phyloP scores from a whole-genome alignment of 2,888 invertebrate genomes.

The Erebia palarica region DNA sequence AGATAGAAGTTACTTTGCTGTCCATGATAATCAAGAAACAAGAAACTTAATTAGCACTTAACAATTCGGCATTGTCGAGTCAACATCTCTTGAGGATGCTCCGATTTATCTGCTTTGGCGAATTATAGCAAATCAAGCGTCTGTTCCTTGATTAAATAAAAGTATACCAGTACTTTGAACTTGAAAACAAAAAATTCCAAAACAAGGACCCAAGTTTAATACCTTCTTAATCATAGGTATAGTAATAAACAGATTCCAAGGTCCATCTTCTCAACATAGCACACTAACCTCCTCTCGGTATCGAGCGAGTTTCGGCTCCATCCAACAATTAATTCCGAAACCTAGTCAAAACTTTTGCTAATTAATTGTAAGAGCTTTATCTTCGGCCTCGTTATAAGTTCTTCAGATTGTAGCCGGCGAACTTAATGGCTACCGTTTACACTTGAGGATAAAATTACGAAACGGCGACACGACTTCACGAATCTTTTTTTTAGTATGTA shows the following conservation, averaged over 20 bases:
- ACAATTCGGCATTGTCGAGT: too few species aligned
- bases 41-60: too few species aligned
- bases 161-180: too few species aligned
- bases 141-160: too few species aligned
- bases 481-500: too few species aligned
- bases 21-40: too few species aligned
- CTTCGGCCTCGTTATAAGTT: constrained; percentile 50
- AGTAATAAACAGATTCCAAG: too few species aligned
- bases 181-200: background rate
- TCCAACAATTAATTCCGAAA: constrained; percentile 42
- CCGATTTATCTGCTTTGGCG: too few species aligned
- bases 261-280: constrained; percentile 2
- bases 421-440: constrained; percentile 30
- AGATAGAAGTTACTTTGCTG: too few species aligned
- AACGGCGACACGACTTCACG: background rate
- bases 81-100: too few species aligned
- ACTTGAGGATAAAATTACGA: constrained; percentile 12
- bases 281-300: constrained; percentile 28
- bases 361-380: constrained; percentile 66
- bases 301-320: constrained; percentile 38
- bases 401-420: constrained; percentile 36
- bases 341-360: constrained; percentile 58
- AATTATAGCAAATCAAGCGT: too few species aligned
- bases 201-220: constrained; percentile 6
- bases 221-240: background rate